phyloP scores from a whole-genome alignment of 2,797 vertebrate species.

The Acridotheres tristis region DNA sequence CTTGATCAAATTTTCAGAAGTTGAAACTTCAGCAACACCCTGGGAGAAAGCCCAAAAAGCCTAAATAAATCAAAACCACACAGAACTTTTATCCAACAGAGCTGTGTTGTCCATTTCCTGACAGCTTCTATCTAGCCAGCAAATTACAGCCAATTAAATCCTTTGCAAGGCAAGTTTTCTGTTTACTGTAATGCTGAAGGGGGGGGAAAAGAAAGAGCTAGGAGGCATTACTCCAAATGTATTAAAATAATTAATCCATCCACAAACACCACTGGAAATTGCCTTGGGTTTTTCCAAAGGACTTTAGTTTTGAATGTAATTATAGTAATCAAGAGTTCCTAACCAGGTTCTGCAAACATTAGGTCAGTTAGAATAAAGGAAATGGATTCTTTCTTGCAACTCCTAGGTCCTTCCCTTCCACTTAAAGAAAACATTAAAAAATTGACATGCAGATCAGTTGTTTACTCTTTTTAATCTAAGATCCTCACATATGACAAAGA shows the following conservation, averaged over 20 bases:
- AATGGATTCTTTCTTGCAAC: background rate
- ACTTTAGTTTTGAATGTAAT: background rate
- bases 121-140: background rate
- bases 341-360: background rate
- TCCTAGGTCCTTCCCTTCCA: background rate
- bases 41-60: background rate
- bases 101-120: background rate
- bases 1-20: background rate
- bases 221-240: slow-evolving; percentile 7
- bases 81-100: background rate
- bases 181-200: background rate
- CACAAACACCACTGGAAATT: slow-evolving; percentile 37
- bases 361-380: background rate
- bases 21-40: background rate
- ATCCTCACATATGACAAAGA: background rate
- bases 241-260: slow-evolving; percentile 51
- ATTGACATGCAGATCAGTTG: background rate
- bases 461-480: background rate
- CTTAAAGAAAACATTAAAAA: background rate
- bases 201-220: background rate
- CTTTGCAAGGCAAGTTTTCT: background rate
- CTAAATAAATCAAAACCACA: background rate
- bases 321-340: background rate
- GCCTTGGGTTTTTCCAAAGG: slow-evolving; percentile 3
- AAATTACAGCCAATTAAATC: slow-evolving; percentile 29